Evolutionary conservation across 2,113 vertebrate species (phyloP), one percentile per base, ranked within the genome.

Genomic region (Callospermophilus lateralis): DNA sequence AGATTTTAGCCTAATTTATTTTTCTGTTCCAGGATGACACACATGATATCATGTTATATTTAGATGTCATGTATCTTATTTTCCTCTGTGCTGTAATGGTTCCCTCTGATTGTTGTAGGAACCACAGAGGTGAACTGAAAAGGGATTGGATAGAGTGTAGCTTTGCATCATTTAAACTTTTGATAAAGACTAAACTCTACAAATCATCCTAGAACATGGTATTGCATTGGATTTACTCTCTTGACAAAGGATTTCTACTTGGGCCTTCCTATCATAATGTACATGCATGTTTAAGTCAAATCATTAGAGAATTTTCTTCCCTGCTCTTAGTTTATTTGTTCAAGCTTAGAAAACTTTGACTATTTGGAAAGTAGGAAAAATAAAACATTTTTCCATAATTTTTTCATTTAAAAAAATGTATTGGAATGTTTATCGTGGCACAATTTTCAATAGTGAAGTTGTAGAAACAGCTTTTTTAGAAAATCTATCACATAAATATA

Each of bases 151-250:
- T 67, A 81, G 2, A 87, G 15, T 42, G 2, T 61, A 42, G 7
- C 34, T 84, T 51, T 93, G 19, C 22, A n/a, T 77, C 48, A 13
- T 76, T 89, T 89, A 84, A 84, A 63, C 77, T 85, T 88, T 76
- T 81, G 10, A 28, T 72, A 48, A 16, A 78, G 28, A 4, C 63
- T 77, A 77, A 76, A 78, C 63, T 78, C 53, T 89, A 63, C 42
- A 93, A 10, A 78, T 93, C 42, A 63, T 85, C 19, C 24, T 73
- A 79, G 24, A 17, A 28, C 63, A 13, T 55, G 19, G 6, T 34
- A 32, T 13, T 73, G 45, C 42, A 72, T 84, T 72, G 77, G 53
- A 73, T 93, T 78, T 93, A 89, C 53, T 84, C 72, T 55, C 26
- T 39, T 73, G 58, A 91, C 32, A 91, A 91, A 3, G 70, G 19